Conservation (phyloP, 2,797 vertebrate genomes). For the Mormyrops attenuatus region DNA sequence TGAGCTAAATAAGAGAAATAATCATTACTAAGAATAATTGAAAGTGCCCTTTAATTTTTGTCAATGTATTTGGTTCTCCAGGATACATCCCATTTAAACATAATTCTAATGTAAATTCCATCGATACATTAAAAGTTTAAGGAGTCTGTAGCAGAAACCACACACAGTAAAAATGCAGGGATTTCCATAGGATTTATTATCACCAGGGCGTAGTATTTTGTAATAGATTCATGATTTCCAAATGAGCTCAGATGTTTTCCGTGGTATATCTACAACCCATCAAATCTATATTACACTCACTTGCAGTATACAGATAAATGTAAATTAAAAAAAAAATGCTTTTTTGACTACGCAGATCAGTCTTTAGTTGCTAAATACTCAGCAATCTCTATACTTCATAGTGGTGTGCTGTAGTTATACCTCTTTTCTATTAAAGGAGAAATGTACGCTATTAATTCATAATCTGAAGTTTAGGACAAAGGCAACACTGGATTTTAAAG, state of each 20-base stretch:
- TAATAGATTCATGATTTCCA: neutral
- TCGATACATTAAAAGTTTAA: neutral
- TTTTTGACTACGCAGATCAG: neutral
- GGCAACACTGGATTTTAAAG: neutral
- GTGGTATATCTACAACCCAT: neutral
- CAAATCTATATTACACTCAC: neutral
- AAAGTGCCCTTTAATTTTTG: neutral
- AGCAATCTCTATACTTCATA: neutral
- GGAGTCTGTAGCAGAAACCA: conserved; percentile 3
- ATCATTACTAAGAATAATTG: neutral
- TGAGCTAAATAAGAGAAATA: neutral
- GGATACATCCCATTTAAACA: neutral
- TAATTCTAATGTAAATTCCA: neutral
- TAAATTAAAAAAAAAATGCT: neutral
- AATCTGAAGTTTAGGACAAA: neutral
- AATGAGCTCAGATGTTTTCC: neutral
- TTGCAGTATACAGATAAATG: neutral
- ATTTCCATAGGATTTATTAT: conserved; percentile 16
- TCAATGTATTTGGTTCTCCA: neutral
- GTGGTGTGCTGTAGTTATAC: neutral
- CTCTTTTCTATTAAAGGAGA: neutral
- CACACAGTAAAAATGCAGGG: neutral
- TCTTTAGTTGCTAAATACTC: neutral
- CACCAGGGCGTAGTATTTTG: neutral
- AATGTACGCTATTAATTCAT: neutral